A percentile compares a stretch with the other conserved stretches of the same genome.
These are phyloP conservation scores for Psittacara wagleri DNA, from an alignment of 2,113 vertebrate genomes.

Conservation along the genomic window DNA sequence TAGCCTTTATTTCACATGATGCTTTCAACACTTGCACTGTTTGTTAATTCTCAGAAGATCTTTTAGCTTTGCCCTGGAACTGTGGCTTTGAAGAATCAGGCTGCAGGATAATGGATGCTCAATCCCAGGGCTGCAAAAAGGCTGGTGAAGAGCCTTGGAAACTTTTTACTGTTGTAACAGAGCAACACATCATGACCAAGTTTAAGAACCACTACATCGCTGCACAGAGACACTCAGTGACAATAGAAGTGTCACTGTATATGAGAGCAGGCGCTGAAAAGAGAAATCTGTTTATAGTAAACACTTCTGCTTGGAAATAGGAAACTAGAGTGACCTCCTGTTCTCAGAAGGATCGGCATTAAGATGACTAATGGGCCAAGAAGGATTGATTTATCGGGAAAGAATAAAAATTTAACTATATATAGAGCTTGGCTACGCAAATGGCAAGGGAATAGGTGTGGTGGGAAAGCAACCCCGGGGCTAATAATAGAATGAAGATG, in stretches of 20 bases:
- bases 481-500: slow-evolving; percentile 36
- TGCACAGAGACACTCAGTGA: slow-evolving; percentile 38
- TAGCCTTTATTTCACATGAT: slow-evolving; percentile 24
- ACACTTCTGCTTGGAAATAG: slow-evolving; percentile 59
- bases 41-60: slow-evolving; percentile 7
- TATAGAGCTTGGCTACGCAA: not conserved
- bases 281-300: slow-evolving; percentile 64
- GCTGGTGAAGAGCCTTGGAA: slow-evolving; percentile 29
- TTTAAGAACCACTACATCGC: slow-evolving; percentile 61
- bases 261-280: slow-evolving; percentile 37
- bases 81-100: not conserved
- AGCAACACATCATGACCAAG: slow-evolving; percentile 40
- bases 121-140: not conserved
- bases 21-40: not conserved
- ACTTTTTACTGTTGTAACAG: not conserved
- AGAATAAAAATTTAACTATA: slow-evolving; percentile 48
- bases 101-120: not conserved
- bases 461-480: not conserved
- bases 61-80: not conserved
- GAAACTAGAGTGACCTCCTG: slow-evolving; percentile 49
- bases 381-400: slow-evolving; percentile 56
- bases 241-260: slow-evolving; percentile 52
- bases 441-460: slow-evolving; percentile 44
- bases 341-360: slow-evolving; percentile 43
- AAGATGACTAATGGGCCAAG: slow-evolving; percentile 48